Conservation (phyloP, 2,888 invertebrate genomes). For the Stenurella melanura region DNA sequence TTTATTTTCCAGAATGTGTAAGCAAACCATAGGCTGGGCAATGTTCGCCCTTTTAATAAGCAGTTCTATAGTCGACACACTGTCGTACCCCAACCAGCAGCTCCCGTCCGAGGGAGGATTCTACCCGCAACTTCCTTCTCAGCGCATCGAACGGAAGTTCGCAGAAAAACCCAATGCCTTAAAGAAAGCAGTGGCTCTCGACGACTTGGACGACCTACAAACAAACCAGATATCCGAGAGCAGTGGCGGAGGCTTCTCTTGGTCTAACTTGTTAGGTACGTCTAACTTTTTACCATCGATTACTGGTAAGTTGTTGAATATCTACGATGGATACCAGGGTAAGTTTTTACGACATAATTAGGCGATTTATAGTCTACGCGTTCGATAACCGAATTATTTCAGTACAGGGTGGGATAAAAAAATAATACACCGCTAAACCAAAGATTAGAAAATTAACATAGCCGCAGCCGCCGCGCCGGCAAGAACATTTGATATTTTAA, state of each 20-base stretch:
- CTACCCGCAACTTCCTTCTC: conserved; percentile 67
- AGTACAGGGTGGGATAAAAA: no score
- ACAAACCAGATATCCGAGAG: conserved; percentile 86
- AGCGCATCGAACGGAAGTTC: conserved; percentile 84
- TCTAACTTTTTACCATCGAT: conserved; percentile 51
- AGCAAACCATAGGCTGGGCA: conserved; percentile 82
- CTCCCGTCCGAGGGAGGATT: conserved; percentile 44
- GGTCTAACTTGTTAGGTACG: conserved; percentile 89
- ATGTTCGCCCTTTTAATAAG: conserved; percentile 82
- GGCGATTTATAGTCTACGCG: no score
- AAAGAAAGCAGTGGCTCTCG: conserved; percentile 86
- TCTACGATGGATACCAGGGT: neutral
- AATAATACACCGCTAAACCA: no score
- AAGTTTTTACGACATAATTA: neutral
- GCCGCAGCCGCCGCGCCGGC: no score
- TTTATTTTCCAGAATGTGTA: conserved; percentile 75
- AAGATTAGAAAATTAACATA: no score
- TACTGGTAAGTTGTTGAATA: conserved; percentile 1
- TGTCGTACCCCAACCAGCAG: conserved; percentile 79
- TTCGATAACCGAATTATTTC: no score
- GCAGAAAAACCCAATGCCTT: conserved; percentile 92
- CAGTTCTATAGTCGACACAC: conserved; percentile 80
- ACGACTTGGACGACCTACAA: conserved; percentile 87
- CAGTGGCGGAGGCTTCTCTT: conserved; percentile 82
- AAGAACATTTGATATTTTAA: no score